These are phyloP conservation scores for Amphimallon solstitiale DNA, from an alignment of 2,888 invertebrate genomes.

Conservation along the genomic window DNA sequence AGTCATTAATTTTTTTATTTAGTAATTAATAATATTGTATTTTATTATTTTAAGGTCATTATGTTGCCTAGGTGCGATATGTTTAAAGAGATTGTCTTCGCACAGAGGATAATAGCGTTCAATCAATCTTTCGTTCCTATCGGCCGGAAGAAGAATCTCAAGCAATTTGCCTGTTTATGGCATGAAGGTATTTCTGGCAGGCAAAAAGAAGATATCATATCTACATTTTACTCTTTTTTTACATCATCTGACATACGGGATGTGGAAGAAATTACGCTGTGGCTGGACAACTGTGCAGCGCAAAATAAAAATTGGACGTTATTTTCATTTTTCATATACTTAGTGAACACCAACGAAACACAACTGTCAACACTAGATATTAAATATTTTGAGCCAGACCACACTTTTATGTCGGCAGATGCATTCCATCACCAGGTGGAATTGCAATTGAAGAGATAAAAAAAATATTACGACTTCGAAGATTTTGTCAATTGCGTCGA, in stretches of 20 bases:
- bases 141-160: neutral
- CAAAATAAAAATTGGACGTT: constrained; percentile 36
- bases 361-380: constrained; percentile 30
- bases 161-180: neutral
- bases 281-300: neutral
- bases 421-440: constrained; percentile 54
- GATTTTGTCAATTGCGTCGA: too few relatives aligned
- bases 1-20: too few relatives aligned
- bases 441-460: neutral
- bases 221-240: constrained; percentile 2
- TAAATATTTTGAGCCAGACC: constrained; percentile 50
- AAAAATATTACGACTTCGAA: too few relatives aligned
- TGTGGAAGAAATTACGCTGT: constrained; percentile 3
- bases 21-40: too few relatives aligned
- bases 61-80: constrained; percentile 23
- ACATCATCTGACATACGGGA: constrained; percentile 4
- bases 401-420: constrained; percentile 54
- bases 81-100: constrained; percentile 6
- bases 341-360: constrained; percentile 38
- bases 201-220: neutral
- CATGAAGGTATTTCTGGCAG: constrained; percentile 3
- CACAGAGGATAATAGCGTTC: neutral
- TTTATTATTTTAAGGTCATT: neutral
- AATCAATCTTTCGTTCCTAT: constrained; percentile 20
- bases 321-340: constrained; percentile 39